Conservation (phyloP, 2,113 vertebrate genomes). For the Equus quagga region DNA sequence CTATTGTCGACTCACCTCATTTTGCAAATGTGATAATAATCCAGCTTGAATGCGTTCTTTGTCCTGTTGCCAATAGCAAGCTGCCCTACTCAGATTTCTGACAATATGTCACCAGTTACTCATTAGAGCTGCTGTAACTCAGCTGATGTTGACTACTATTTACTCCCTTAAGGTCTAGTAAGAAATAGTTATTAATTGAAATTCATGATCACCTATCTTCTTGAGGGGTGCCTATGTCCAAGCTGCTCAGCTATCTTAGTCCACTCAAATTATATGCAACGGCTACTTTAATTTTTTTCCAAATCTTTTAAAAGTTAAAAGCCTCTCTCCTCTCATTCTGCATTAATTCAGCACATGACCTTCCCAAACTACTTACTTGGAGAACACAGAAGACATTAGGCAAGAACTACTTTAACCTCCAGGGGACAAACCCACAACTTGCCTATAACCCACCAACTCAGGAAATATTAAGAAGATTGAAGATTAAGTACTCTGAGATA, state of each 20-base stretch:
- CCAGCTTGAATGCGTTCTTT: not conserved
- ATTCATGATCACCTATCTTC: not conserved
- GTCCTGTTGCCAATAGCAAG: not conserved
- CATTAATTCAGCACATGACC: not conserved
- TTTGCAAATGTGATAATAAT: not conserved
- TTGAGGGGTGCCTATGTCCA: not conserved
- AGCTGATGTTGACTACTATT: constrained; percentile 21
- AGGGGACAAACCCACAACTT: not conserved
- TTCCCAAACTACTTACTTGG: not conserved
- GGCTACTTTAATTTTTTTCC: not conserved
- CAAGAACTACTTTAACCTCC: not conserved
- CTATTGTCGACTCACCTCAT: not conserved
- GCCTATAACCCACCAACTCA: not conserved
- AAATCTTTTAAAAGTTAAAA: not conserved
- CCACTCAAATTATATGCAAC: not conserved
- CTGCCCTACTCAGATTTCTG: not conserved
- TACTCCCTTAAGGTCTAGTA: not conserved
- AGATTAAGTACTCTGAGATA: not conserved
- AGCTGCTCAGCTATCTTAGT: not conserved
- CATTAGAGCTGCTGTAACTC: not conserved
- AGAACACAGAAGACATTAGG: not conserved
- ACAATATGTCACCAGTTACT: constrained; percentile 24
- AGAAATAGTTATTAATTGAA: not conserved
- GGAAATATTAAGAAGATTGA: not conserved
- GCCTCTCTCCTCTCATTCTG: not conserved